A percentile compares a stretch with the other conserved stretches of the same genome.
Evolutionary conservation across 2,797 vertebrate genomes (phyloP).

Genomic region (Paramormyrops hopkinsi): DNA sequence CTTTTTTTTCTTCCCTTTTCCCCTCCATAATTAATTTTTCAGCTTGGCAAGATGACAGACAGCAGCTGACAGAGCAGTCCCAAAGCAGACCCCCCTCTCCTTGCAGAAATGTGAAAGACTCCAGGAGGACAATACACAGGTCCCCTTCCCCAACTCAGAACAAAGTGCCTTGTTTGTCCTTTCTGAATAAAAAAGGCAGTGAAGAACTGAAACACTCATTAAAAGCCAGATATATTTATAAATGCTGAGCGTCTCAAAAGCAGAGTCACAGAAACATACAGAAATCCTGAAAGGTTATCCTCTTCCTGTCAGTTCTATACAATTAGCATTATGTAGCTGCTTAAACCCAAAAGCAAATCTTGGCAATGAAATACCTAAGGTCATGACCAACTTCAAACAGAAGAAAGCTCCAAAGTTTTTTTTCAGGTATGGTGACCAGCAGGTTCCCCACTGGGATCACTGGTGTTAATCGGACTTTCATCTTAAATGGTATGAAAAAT

Average conservation of each 20-base stretch:
- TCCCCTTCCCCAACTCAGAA: not conserved
- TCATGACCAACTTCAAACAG: not conserved
- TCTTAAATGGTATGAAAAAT: slow-evolving; percentile 70
- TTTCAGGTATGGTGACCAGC: not conserved
- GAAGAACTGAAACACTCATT: not conserved
- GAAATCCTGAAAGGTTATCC: not conserved
- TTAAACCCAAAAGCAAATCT: not conserved
- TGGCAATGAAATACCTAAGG: not conserved
- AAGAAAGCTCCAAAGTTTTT: not conserved
- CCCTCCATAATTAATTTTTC: not conserved
- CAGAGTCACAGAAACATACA: not conserved
- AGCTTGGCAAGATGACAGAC: slow-evolving; percentile 13
- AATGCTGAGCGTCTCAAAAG: not conserved
- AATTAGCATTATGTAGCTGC: not conserved
- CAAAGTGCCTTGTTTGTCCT: not conserved
- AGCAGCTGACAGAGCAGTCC: not conserved
- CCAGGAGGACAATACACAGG: not conserved
- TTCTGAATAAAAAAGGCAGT: not conserved
- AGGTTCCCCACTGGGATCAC: slow-evolving; percentile 22
- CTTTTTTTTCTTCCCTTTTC: not conserved
- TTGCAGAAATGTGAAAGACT: not conserved
- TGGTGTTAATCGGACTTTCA: slow-evolving; percentile 70
- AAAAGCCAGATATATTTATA: not conserved
- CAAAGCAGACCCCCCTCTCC: not conserved
- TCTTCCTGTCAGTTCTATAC: not conserved